Evolutionary conservation across 2,113 vertebrate genomes (phyloP), one percentile per base, ranked within the genome.

Genomic region (Gavialis gangeticus): DNA sequence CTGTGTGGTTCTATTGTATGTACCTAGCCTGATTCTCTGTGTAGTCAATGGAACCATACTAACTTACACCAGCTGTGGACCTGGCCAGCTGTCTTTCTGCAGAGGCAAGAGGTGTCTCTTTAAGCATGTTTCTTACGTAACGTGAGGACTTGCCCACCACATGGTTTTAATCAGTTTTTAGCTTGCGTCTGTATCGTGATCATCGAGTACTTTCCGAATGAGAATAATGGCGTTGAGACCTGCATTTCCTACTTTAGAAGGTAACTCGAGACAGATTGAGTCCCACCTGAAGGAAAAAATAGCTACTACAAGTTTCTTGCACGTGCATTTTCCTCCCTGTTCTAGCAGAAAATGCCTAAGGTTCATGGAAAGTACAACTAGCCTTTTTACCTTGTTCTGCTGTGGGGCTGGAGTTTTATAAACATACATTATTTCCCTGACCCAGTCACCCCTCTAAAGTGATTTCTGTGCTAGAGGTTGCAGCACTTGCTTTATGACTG

Each of bases 41-140:
- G 84, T 55, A 87, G 2, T 95, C 90, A 89, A 58, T 95, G 85
- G 67, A 93, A 56, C 28, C 64, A n/a, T 34, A 30, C 57, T 85
- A 30, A 80, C 79, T 79, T 78, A n/a, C 55, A 78, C 94, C 84
- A 57, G 91, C 58, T 87, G 69, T 91, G 79, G 37, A 83, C 8
- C 34, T 90, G 22, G 27, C 27, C 59, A 89, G n/a, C 80, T 92
- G 76, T 25, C 60, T 87, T 0, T 19, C 56, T 89, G 37, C 55
- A 82, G 16, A 88, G 37, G 28, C 37, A 90, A 80, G 88, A 77
- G 6, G 6, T 56, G 2, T 12, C 89, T 95, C 91, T 79, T 79
- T 28, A 73, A 73, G 46, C 27, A 77, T 79, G 25, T 58, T 77
- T 84, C 62, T 91, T 10, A 10, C 30, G 34, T 60, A 15, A 34